A percentile compares a stretch with the other conserved stretches of the same genome.
Conservation (phyloP, 37 sponge, comb jelly and placozoan genomes). For the Amphimedon queenslandica region DNA sequence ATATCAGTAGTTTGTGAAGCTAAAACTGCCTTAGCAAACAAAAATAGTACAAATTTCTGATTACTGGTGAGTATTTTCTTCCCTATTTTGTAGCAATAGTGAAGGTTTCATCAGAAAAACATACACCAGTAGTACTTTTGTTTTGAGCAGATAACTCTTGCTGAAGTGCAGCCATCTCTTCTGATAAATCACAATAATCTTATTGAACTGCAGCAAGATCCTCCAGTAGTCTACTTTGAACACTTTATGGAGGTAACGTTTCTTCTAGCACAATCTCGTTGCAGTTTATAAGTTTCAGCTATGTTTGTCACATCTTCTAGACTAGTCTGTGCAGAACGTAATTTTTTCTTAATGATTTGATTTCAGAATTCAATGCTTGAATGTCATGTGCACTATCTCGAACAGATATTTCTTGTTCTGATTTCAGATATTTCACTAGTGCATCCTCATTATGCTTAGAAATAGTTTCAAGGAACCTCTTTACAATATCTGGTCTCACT, state of each 20-base stretch:
- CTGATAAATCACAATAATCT: too few species aligned
- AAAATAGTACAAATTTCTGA: constrained; percentile 19
- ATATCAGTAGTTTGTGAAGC: neutral
- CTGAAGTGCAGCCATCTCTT: too few species aligned
- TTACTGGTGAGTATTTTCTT: neutral
- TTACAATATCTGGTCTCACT: constrained; percentile 12
- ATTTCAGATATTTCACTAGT: neutral
- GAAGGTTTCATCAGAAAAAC: neutral
- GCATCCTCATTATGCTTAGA: too few species aligned
- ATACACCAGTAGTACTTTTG: too few species aligned
- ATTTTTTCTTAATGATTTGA: neutral
- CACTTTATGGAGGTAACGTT: too few species aligned
- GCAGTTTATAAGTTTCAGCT: too few species aligned
- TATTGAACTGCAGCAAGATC: too few species aligned
- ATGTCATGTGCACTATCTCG: neutral
- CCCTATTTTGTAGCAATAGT: neutral
- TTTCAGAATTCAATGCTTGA: too few species aligned
- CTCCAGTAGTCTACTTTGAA: too few species aligned
- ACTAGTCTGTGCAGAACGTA: neutral
- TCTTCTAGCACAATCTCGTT: too few species aligned
- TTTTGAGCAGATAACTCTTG: too few species aligned
- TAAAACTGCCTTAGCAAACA: constrained; percentile 2
- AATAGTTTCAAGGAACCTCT: constrained; percentile 13
- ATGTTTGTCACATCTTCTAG: too few species aligned
- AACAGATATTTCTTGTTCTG: neutral